Evolutionary conservation across 2,888 invertebrate genomes (phyloP), one percentile per base, ranked within the genome.

Genomic region (Monochamus alternatus): DNA sequence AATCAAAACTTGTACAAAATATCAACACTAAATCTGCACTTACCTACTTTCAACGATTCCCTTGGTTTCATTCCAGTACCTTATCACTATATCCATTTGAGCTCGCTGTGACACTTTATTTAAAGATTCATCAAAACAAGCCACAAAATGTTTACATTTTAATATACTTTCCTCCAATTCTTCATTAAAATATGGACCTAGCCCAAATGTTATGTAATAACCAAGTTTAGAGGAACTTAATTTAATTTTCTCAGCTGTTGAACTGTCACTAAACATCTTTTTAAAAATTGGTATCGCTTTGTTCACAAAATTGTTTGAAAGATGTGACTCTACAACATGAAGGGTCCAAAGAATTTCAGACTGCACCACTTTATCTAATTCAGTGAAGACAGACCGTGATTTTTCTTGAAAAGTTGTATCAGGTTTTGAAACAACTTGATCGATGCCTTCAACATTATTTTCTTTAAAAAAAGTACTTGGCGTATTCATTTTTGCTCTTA

Each of bases 111-210:
- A 43, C 9, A 63, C 14, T 22, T 14, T 63, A 44, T 44, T 63
- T 44, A 63, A 44, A 22, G 63, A 44, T 44, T 63, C 63, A 14
- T 63, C 63, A 14, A 63, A 63, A 10, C 63, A 63, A 3, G 22
- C 44, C 10, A 63, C 63, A 63, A 44, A 63, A 43, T 22, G 43
- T 14, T 63, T 14, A 63, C 63, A 63, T 14, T 63, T 63, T 63
- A 38, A 38, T 38, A 38, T n/a, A 38, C 38, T 60, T 31, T 60
- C 31, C 32, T 60, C 31, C 32, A 60, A 32, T 32, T 60, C 31
- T 31, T 63, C 38, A 38, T 64, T 47, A 64, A 64, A 64, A 64
- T 64, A 64, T 30, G 44, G 43, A 44, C 14, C 64, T 22, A 64
- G 10, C 8, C 64, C 64, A 64, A 64, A 47, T 47, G 64, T 64